A percentile compares a stretch with the other conserved stretches of the same genome.
Evolutionary conservation across 2,888 invertebrate genomes (phyloP).

Genomic region (Holacanthella duospinosa): DNA sequence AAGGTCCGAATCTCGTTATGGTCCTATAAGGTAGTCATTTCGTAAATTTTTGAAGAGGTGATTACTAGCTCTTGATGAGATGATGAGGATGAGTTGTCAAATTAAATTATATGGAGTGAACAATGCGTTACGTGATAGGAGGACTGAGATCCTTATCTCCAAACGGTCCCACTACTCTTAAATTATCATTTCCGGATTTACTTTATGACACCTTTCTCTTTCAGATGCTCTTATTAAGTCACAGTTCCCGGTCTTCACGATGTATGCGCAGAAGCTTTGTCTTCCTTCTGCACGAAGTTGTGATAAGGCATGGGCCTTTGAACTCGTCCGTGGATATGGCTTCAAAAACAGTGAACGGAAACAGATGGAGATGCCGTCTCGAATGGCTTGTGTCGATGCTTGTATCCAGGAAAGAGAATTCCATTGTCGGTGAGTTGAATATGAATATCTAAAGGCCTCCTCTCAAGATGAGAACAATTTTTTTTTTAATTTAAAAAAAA

Average conservation of each 20-base stretch:
- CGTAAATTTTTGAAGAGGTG: too few species aligned
- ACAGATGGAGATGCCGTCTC: slow-evolving; percentile 36
- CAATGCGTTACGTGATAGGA: neutral
- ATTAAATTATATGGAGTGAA: neutral
- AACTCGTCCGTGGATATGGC: slow-evolving; percentile 40
- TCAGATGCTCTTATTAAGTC: slow-evolving; percentile 40
- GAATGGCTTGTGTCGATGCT: slow-evolving; percentile 41
- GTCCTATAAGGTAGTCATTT: too few species aligned
- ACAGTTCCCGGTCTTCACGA: slow-evolving; percentile 42
- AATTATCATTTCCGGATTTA: neutral
- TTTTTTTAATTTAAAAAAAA: neutral
- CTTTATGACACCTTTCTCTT: slow-evolving; percentile 3
- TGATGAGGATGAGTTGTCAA: neutral
- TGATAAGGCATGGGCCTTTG: slow-evolving; percentile 42
- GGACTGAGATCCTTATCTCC: neutral
- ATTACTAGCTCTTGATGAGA: too few species aligned
- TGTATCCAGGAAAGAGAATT: slow-evolving; percentile 42
- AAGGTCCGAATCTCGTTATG: too few species aligned
- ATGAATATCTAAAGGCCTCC: neutral
- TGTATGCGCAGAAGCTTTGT: slow-evolving; percentile 41
- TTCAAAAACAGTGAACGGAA: slow-evolving; percentile 38
- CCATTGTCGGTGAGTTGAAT: slow-evolving; percentile 41
- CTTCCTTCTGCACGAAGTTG: slow-evolving; percentile 39
- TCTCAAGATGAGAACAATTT: neutral
- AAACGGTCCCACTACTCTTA: neutral